Evolutionary conservation across 2,888 invertebrate genomes (phyloP), one percentile per base, ranked within the genome.

Genomic region (Leptopilina myrica): DNA sequence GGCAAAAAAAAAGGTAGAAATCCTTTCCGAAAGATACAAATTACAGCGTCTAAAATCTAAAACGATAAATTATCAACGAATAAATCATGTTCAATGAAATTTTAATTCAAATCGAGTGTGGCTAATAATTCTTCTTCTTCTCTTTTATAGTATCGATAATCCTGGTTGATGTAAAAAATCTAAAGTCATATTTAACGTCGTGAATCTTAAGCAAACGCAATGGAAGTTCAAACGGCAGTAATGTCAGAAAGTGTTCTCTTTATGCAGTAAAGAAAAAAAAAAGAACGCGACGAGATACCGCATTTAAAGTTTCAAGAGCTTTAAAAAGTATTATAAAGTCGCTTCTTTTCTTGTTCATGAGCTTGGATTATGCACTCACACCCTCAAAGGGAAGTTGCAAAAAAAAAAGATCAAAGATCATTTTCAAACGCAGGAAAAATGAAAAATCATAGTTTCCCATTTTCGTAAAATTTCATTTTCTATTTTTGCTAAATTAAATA

Each of bases 221-320:
- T 40, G 53, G n/a, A 73, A 56, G 56, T 59, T 59, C 6, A 15
- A 59, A 11, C 14, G 33, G 40, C n/a, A n/a, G 5, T 26, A 73
- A 73, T 56, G n/a, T 5, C 5, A 53, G 56, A 56, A 56, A 40
- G 40, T 11, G 11, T 20, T 49, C 14, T 69, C 26, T 53, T 69
- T 14, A 69, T 53, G 33, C 33, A 69, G 49, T 9, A 49, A 9
- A 11, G 4, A 49, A 49, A 49, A 49, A 49, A 49, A 49, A 11
- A 49, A 49, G 12, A 46, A 46, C 33, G 33, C 33, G 46, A 69
- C 20, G 33, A 6, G 33, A 69, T 53, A 56, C 40, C 53, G 0
- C 26, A 73, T 73, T n/a, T 11, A 69, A 73, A 73, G 56, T 73
- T 73, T n/a, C 1, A 33, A 14, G 26, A 73, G 62, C 62, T 73